Evolutionary conservation across 2,888 invertebrate species (phyloP).

Genomic region (Eristalis tenax): DNA sequence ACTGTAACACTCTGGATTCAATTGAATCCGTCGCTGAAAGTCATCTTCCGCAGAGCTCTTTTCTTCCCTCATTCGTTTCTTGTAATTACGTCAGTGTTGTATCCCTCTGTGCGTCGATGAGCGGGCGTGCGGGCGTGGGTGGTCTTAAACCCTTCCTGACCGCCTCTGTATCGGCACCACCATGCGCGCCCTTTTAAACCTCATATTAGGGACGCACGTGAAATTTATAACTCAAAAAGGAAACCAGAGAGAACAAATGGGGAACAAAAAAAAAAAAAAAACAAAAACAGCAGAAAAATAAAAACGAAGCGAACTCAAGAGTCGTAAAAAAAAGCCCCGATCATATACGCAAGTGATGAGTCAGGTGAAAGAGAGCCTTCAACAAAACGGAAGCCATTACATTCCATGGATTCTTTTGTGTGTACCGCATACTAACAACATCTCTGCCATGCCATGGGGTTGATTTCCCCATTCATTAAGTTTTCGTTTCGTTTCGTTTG

Average conservation of each 20-base stretch:
- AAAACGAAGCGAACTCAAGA: constrained; percentile 56
- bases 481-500: neutral
- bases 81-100: constrained; percentile 41
- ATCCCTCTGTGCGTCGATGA: neutral
- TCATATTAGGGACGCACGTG: constrained; percentile 54
- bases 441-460: constrained; percentile 42
- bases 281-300: constrained; percentile 24
- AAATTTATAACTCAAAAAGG: constrained; percentile 57
- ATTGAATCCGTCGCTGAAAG: constrained; percentile 31
- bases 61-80: neutral
- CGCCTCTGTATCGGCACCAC: neutral
- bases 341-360: constrained; percentile 69
- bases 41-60: constrained; percentile 8
- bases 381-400: constrained; percentile 71
- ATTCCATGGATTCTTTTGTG: constrained; percentile 68
- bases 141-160: constrained; percentile 38
- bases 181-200: constrained; percentile 4
- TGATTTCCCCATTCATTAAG: constrained; percentile 59
- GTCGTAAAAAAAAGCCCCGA: constrained; percentile 60
- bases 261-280: constrained; percentile 6
- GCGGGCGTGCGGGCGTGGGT: neutral
- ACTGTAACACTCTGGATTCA: constrained; percentile 26
- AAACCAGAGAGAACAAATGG: neutral
- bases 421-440: constrained; percentile 59
- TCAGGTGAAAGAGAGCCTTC: constrained; percentile 68